Evolutionary conservation across 2,797 vertebrate species (phyloP).

Genomic region (Sebastiscus tertius): DNA sequence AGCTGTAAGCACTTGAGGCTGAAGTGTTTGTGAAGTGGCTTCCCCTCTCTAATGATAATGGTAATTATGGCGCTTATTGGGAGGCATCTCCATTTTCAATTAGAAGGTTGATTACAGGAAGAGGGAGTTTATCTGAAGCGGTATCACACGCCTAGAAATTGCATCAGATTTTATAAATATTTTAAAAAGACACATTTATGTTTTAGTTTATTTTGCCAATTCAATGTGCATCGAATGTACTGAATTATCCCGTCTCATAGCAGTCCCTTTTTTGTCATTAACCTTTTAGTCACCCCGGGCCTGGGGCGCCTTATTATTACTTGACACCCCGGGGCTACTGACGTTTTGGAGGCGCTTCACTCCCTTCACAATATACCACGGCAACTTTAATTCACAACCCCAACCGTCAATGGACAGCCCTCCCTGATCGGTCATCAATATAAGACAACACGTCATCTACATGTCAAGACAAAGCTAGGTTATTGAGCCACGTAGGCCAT

Average conservation of each 20-base stretch:
- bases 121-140: constrained; percentile 7
- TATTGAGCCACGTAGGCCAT: no score
- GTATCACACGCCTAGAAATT: not conserved
- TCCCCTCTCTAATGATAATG: constrained; percentile 73
- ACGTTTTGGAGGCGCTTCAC: no score
- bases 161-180: not conserved
- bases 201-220: not conserved
- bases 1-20: constrained; percentile 53
- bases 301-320: no score
- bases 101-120: constrained; percentile 60
- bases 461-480: no score
- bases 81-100: constrained; percentile 73
- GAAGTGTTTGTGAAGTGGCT: constrained; percentile 66
- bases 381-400: no score
- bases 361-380: no score
- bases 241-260: no score
- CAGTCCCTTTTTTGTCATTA: no score
- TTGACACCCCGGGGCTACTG: no score
- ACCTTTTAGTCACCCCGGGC: no score
- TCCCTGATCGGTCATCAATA: no score
- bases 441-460: accelerated
- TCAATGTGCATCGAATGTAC: accelerated
- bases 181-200: not conserved
- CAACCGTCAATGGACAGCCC: no score
- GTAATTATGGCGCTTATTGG: constrained; percentile 70